Evolutionary conservation across 2,797 vertebrate genomes (phyloP), one percentile per base, ranked within the genome.

Genomic region (Channallabes apus): DNA sequence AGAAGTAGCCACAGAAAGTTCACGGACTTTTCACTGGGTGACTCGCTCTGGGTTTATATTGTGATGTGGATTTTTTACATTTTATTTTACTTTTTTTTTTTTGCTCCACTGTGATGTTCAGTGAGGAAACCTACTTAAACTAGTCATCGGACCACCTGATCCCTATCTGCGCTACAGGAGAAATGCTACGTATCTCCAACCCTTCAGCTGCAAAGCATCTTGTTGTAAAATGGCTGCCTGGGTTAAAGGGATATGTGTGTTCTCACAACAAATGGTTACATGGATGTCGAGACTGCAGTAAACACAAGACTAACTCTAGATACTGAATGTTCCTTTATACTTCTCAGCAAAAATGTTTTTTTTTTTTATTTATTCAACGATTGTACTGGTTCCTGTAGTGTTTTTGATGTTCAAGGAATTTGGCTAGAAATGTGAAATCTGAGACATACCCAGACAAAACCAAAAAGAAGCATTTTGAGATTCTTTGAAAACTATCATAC

Each of bases 291-390:
- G 54, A 59, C 75, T 59, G 54, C 75, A 14, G 75, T 11, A 35
- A 78, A 59, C 18, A 58, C 54, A 86, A 35, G 61, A 14, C 67
- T 24, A 35, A 72, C 81, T 59, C 22, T 6, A 61, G 22, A 80
- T 46, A 59, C 65, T 20, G 38, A 62, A 46, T 69, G 38, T 83
- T 32, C 29, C 54, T 4, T 90, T 90, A 90, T 90, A 90, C 92
- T 91, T 90, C 92, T 92, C 91, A 94, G 92, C 93, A 90, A 38
- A 91, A 92, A 89, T 35, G 87, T 91, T 88, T 46, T 46, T 88
- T 46, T 88, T 89, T 84, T 91, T 92, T 77, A 75, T 71, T 72
- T 61, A 64, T 81, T 46, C 61, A 54, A 20, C 11, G 14, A 29
- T 71, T 77, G 41, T 56, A 80, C 20, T 56, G 65, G 54, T 61